Conservation (phyloP, 2,888 invertebrate species). For the Miltochrista miniata region DNA sequence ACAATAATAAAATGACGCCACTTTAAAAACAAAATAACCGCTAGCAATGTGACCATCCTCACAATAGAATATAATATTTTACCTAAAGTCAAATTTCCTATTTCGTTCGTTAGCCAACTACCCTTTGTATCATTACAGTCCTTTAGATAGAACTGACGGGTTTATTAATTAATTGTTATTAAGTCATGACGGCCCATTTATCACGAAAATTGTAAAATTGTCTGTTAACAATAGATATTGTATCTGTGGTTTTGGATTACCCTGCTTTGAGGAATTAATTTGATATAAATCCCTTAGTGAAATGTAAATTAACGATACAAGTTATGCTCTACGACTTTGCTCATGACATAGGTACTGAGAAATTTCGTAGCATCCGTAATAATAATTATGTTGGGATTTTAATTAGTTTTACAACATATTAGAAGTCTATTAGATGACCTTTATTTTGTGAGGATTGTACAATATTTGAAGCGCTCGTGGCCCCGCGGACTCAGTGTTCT, state of each 20-base stretch:
- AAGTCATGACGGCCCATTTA: conserved; percentile 15
- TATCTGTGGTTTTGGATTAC: conserved; percentile 13
- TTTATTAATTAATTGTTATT: conserved; percentile 13
- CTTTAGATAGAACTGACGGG: conserved; percentile 7
- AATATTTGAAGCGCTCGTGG: too few relatives aligned
- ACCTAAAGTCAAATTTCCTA: conserved; percentile 45
- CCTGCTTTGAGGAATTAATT: conserved; percentile 12
- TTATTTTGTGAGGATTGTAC: too few relatives aligned
- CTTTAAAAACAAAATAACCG: conserved; percentile 6
- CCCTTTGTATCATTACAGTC: conserved; percentile 36
- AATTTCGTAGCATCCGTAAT: too few relatives aligned
- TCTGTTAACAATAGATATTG: conserved; percentile 16
- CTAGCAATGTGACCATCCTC: too few relatives aligned
- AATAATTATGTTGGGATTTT: too few relatives aligned
- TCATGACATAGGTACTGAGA: too few relatives aligned
- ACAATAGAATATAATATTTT: conserved; percentile 37
- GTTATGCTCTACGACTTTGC: neutral
- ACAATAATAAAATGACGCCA: too few relatives aligned
- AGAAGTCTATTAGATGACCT: too few relatives aligned
- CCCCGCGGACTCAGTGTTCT: too few relatives aligned
- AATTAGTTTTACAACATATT: too few relatives aligned
- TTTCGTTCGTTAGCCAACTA: conserved; percentile 49
- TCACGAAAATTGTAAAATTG: conserved; percentile 29
- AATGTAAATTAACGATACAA: too few relatives aligned
- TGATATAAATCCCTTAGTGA: neutral